Conservation (phyloP, 2,888 invertebrate species). For the Caenorhabditis uteleia region DNA sequence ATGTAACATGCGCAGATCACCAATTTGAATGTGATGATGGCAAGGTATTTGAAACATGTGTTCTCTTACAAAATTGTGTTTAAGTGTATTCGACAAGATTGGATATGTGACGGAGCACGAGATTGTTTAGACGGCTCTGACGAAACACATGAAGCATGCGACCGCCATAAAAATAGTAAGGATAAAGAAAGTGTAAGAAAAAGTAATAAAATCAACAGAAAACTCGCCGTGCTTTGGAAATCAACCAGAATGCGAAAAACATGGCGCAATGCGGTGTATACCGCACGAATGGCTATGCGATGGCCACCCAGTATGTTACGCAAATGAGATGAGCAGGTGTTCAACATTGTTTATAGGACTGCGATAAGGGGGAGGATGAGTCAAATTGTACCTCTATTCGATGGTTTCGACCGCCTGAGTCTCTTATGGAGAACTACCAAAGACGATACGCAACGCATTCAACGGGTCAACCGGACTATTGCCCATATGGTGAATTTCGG, state of each 20-base stretch:
- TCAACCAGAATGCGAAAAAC: conserved; percentile 42
- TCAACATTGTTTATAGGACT: conserved; percentile 20
- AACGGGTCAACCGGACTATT: neutral
- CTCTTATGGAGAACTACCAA: conserved; percentile 17
- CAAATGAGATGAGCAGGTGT: neutral
- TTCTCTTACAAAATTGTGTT: conserved; percentile 1
- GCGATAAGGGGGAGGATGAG: conserved; percentile 43
- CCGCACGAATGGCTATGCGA: conserved; percentile 49
- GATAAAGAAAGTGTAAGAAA: neutral
- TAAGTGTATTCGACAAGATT: conserved; percentile 34
- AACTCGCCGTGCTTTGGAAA: conserved; percentile 45
- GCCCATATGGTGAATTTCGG: conserved; percentile 5
- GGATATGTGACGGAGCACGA: conserved; percentile 46
- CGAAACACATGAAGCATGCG: conserved; percentile 37
- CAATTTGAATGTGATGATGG: conserved; percentile 33
- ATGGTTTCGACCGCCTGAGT: conserved; percentile 20
- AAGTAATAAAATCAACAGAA: conserved; percentile 12
- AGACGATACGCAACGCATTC: neutral
- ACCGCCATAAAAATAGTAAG: conserved; percentile 25
- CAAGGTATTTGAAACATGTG: conserved; percentile 6
- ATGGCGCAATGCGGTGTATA: conserved; percentile 38
- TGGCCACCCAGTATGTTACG: conserved; percentile 35
- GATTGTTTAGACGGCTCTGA: conserved; percentile 42
- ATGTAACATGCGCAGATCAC: conserved; percentile 7
- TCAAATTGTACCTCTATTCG: conserved; percentile 16